phyloP scores from a whole-genome alignment of 2,113 vertebrate genomes.

The Prionailurus bengalensis region DNA sequence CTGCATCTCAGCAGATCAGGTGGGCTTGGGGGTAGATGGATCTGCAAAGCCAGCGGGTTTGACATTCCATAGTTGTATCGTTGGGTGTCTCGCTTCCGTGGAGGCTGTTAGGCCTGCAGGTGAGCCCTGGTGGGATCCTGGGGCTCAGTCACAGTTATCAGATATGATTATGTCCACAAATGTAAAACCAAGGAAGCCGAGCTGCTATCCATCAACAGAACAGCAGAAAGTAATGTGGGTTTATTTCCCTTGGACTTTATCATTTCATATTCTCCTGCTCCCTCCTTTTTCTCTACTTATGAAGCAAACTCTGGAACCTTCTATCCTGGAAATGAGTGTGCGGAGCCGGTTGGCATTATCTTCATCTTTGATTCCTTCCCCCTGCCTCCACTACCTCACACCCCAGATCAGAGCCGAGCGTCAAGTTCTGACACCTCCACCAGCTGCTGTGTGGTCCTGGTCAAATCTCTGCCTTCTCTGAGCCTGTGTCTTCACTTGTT shows the following conservation, averaged over 20 bases:
- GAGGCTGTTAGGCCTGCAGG: neutral
- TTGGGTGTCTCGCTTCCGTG: neutral
- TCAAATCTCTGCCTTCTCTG: neutral
- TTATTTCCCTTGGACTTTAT: neutral
- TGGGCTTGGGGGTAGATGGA: rapidly evolving
- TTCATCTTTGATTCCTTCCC: neutral
- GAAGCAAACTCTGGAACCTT: neutral
- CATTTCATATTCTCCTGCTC: neutral
- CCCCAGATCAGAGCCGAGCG: neutral
- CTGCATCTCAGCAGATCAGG: rapidly evolving
- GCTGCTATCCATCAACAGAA: neutral
- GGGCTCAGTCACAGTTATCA: neutral
- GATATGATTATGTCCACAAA: neutral
- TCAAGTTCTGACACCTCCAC: neutral
- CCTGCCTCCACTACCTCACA: neutral
- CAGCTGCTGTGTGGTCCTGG: neutral
- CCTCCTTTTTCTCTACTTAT: neutral
- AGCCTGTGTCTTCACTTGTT: neutral
- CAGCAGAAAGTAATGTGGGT: neutral
- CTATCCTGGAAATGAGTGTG: neutral
- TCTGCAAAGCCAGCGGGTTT: neutral
- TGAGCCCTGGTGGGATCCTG: neutral
- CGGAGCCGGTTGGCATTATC: neutral
- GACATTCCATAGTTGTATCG: neutral
- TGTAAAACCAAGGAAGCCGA: neutral